A percentile compares a stretch with the other conserved stretches of the same genome.
phyloP scores from a whole-genome alignment of 35 echinoderm and acorn worm genomes.

The Anneissia japonica region DNA sequence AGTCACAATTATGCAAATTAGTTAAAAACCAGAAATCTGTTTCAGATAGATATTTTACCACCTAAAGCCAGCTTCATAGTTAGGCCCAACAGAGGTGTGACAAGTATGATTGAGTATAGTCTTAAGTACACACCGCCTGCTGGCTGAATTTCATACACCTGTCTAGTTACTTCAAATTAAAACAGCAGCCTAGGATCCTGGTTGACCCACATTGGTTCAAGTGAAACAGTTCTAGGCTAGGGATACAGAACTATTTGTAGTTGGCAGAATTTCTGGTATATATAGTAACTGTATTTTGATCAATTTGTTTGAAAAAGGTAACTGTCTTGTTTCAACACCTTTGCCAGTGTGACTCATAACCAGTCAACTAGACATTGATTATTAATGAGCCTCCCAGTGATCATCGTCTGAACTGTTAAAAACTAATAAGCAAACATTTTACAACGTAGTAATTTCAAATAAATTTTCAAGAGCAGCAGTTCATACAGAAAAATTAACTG shows the following conservation, averaged over 20 bases:
- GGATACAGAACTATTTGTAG: too few relatives aligned
- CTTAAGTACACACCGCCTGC: not conserved
- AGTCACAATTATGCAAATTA: not conserved
- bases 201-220: not conserved
- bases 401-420: too few relatives aligned
- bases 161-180: not conserved
- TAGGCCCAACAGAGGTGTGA: not conserved
- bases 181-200: not conserved
- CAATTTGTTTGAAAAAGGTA: not conserved
- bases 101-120: not conserved
- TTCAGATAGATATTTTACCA: not conserved
- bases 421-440: too few relatives aligned
- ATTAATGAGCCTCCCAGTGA: too few relatives aligned
- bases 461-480: too few relatives aligned
- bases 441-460: too few relatives aligned
- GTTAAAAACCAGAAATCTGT: not conserved
- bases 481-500: too few relatives aligned
- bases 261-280: too few relatives aligned
- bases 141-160: not conserved
- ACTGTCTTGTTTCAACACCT: too few relatives aligned
- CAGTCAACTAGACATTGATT: too few relatives aligned
- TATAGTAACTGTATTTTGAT: not conserved
- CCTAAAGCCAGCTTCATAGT: not conserved
- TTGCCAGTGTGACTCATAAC: too few relatives aligned
- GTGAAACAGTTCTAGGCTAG: not conserved